These are phyloP conservation scores for Drosophila ezoana DNA, from an alignment of 2,888 invertebrate species.

Conservation along the genomic window DNA sequence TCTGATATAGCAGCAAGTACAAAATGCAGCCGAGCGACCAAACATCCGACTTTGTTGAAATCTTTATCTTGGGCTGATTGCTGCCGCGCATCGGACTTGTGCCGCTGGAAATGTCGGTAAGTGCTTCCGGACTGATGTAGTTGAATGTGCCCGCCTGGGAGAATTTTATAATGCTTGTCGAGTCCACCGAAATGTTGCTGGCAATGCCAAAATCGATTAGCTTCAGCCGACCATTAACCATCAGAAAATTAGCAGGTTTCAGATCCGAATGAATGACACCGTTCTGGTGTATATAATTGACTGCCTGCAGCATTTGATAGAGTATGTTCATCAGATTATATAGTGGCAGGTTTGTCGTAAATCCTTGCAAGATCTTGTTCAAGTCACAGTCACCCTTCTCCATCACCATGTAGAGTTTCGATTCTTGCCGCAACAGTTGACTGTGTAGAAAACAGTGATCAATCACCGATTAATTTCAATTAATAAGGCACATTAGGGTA, in stretches of 20 bases:
- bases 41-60: slow-evolving; percentile 96
- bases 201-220: slow-evolving; percentile 99
- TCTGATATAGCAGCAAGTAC: slow-evolving; percentile 95
- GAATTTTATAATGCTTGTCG: slow-evolving; percentile 94
- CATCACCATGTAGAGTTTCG: slow-evolving; percentile 93
- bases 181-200: slow-evolving; percentile 93
- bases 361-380: slow-evolving; percentile 89
- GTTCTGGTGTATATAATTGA: slow-evolving; percentile 94
- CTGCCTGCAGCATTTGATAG: slow-evolving; percentile 96
- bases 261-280: slow-evolving; percentile 98
- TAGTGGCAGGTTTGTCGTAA: slow-evolving; percentile 88
- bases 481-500: background rate
- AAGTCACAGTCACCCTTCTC: slow-evolving; percentile 97
- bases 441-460: slow-evolving; percentile 84
- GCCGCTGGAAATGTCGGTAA: slow-evolving; percentile 88
- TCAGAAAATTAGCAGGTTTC: slow-evolving; percentile 98
- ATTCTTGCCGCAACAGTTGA: slow-evolving; percentile 88
- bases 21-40: slow-evolving; percentile 99
- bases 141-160: slow-evolving; percentile 95
- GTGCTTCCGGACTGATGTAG: slow-evolving; percentile 98
- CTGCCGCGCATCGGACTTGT: slow-evolving; percentile 84
- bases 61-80: slow-evolving; percentile 87
- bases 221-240: slow-evolving; percentile 94
- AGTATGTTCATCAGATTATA: slow-evolving; percentile 94
- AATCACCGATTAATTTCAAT: background rate